Conservation (phyloP, 1,140 invertebrate species). For the Magallana ariakensis region DNA sequence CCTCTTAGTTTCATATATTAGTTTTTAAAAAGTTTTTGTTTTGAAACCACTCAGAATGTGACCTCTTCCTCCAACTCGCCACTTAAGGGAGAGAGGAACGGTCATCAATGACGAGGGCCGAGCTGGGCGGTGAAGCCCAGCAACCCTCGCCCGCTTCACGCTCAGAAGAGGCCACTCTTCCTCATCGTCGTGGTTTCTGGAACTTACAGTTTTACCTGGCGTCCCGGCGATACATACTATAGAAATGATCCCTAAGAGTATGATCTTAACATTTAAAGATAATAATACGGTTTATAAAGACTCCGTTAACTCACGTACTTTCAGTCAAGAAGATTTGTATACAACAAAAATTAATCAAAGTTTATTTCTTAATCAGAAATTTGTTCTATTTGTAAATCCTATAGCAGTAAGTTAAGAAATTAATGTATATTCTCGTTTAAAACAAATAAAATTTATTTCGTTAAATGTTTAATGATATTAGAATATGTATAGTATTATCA, state of each 20-base stretch:
- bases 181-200: conserved; percentile 67
- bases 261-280: conserved; percentile 46
- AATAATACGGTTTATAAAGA: neutral
- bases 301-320: neutral
- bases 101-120: conserved; percentile 64
- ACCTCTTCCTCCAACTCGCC: conserved; percentile 66
- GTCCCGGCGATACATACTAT: conserved; percentile 63
- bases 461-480: neutral
- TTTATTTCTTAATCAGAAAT: neutral
- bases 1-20: no score
- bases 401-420: neutral
- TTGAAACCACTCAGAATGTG: conserved; percentile 66
- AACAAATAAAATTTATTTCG: no score
- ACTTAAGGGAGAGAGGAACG: conserved; percentile 68
- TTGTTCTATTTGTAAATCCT: neutral
- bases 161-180: conserved; percentile 66
- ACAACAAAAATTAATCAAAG: neutral
- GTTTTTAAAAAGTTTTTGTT: neutral
- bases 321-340: neutral
- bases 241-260: conserved; percentile 67
- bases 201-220: conserved; percentile 62
- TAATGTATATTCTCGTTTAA: neutral
- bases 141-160: conserved; percentile 61
- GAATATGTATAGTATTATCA: neutral
- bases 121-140: neutral